These are phyloP conservation scores for Anolis carolinensis DNA, from an alignment of 2,113 vertebrate species.

Conservation along the genomic window DNA sequence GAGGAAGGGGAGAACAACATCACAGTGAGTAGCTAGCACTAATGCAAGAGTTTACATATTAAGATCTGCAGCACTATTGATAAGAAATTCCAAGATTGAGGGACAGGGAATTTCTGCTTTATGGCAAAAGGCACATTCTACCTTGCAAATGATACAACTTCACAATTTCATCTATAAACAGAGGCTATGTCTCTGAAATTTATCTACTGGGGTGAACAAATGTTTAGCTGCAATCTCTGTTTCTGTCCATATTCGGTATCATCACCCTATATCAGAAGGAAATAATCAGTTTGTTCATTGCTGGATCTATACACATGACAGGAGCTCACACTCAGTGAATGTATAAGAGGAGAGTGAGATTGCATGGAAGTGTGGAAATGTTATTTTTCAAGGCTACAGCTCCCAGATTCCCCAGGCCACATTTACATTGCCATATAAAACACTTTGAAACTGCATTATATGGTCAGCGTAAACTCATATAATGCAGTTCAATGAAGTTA, in stretches of 20 bases:
- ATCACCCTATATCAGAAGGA: not conserved
- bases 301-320: not conserved
- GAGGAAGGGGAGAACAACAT: constrained; percentile 32
- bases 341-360: not conserved
- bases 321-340: not conserved
- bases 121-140: not conserved
- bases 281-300: not conserved
- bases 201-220: no score
- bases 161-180: not conserved
- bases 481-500: no score
- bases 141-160: not conserved
- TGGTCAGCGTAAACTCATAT: no score
- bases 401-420: not conserved
- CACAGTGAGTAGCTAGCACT: accelerated
- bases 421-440: no score
- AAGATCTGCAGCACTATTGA: not conserved
- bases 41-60: not conserved
- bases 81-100: not conserved
- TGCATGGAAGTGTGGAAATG: not conserved
- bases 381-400: not conserved
- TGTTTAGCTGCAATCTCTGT: not conserved
- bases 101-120: not conserved
- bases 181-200: no score
- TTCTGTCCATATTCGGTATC: not conserved
- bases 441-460: no score